phyloP scores from a whole-genome alignment of 2,797 vertebrate genomes.

The Hylomyscus alleni region DNA sequence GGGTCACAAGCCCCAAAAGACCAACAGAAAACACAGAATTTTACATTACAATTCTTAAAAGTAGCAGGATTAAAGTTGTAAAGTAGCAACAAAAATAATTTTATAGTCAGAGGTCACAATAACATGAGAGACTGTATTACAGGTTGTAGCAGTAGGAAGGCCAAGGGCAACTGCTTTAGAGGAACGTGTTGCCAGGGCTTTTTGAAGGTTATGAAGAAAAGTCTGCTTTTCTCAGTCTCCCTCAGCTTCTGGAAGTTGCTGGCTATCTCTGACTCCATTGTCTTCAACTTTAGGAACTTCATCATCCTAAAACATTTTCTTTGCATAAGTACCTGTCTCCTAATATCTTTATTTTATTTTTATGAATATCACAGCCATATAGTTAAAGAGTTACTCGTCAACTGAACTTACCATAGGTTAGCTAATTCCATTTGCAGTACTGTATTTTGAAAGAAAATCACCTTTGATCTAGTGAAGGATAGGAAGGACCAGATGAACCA shows the following conservation, averaged over 20 bases:
- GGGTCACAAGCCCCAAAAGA: background rate
- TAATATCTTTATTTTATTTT: background rate
- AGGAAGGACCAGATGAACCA: background rate
- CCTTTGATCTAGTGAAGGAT: background rate
- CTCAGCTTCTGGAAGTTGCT: background rate
- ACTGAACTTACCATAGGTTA: background rate
- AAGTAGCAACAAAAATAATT: background rate
- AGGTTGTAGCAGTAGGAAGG: background rate
- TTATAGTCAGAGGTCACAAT: background rate
- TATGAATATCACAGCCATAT: background rate
- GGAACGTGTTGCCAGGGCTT: accelerated
- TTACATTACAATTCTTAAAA: no score
- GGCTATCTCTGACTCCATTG: accelerated
- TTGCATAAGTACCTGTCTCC: background rate
- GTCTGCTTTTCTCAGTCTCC: no score
- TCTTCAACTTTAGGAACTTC: background rate
- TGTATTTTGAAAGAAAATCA: background rate
- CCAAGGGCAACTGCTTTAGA: background rate
- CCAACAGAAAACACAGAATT: background rate
- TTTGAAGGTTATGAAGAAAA: background rate
- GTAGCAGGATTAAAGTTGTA: no score
- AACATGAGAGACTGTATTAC: background rate
- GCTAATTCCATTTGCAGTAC: background rate
- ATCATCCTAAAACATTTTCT: background rate
- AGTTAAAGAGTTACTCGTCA: background rate